Evolutionary conservation across 2,888 invertebrate genomes (phyloP), one percentile per base, ranked within the genome.

Genomic region (Eupithecia inturbata): DNA sequence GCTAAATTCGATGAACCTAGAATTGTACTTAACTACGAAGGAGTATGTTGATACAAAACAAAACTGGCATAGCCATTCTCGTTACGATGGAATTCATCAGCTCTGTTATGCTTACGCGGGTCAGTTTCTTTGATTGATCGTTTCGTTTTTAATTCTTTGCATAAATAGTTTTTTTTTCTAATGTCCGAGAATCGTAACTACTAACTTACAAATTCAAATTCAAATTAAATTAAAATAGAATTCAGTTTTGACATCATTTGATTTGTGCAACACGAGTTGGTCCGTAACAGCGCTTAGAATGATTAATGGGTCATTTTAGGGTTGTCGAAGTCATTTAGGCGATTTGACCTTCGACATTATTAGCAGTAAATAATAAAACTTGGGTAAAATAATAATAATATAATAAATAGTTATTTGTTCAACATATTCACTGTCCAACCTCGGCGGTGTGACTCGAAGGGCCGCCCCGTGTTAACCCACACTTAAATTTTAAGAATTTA

Each of bases 261-360:
- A 76, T 76, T 76, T 73, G 73, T 76, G 76, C 76, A 73, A 73
- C 64, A 68, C 69, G 67, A 72, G 53, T 36, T 67, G 60, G 60
- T 75, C 41, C 26, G 45, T 74, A 67, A 28, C 33, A 69, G 70
- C 68, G 49, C 49, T 68, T 64, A 64, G 12, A 73, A 76, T 73
- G 76, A 76, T 76, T 70, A 76, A 73, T 76, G 76, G 76, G 76
- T 68, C 72, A 73, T 53, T 67, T 70, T 76, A 76, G 73, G 76
- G 76, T 62, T 73, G 68, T 28, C 72, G n/a, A 64, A 49, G 12
- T 64, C 68, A n/a, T 16, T 53, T 26, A 31, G 12, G 9, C 62
- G 19, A 62, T 31, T 19, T 31, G 31, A 31, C 62, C 62, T 62
- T 62, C 28, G 2, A 31, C 7, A 62, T 62, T 62, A 31, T 62